Evolutionary conservation across 1,140 invertebrate genomes (phyloP).

Genomic region (Euschistus heros): DNA sequence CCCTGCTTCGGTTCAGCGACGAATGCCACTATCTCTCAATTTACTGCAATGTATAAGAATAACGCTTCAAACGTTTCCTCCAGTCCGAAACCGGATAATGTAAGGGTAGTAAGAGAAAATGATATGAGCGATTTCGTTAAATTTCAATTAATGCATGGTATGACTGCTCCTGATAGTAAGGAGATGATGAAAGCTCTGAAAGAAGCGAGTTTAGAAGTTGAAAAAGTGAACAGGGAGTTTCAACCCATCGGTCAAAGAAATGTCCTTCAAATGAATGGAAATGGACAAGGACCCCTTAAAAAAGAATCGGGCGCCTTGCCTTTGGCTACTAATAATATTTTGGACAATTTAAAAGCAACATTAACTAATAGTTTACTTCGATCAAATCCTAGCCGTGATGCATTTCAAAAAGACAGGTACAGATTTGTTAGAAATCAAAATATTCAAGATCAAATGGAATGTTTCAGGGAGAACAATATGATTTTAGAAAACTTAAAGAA

Average conservation of each 20-base stretch:
- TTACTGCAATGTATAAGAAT: too few species aligned
- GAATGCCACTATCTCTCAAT: too few species aligned
- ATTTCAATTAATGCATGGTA: conserved; percentile 7
- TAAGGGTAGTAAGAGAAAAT: background rate
- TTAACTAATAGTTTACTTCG: background rate
- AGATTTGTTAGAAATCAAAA: background rate
- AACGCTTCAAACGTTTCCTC: too few species aligned
- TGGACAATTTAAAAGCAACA: background rate
- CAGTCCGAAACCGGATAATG: background rate
- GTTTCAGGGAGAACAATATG: background rate
- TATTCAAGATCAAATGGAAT: background rate
- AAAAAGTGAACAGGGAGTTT: background rate
- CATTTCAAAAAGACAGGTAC: background rate
- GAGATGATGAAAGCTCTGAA: background rate
- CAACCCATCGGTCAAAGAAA: background rate
- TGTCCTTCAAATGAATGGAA: background rate
- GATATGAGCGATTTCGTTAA: background rate
- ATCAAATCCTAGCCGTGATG: background rate
- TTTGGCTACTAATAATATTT: background rate
- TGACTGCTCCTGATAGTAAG: background rate
- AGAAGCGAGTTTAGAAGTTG: background rate
- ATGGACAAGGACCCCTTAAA: background rate
- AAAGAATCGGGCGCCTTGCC: background rate
- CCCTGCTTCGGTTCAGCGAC: too few species aligned
- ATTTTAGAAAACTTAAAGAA: background rate